Base-by-base conservation (phyloP, 2,797 vertebrate genomes). In the Simalia tracyae region DNA sequence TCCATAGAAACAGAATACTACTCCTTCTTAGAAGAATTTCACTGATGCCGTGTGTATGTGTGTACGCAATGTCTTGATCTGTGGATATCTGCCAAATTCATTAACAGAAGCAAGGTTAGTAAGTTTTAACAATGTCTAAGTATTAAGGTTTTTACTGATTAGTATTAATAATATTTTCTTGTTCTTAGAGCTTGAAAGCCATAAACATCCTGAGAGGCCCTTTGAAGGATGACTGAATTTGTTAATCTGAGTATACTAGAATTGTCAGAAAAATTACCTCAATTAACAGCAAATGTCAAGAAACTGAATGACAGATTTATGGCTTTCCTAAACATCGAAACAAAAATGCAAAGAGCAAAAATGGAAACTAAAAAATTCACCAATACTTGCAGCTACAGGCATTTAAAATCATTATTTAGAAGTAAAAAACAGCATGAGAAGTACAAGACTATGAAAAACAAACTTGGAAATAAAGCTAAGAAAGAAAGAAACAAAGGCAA, bases 301-400 rank as follows among this genome's bases (percentile, higher is more conserved):
- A 91, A 87, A 87, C 50, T 91, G 90, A 91, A 86, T 66, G n/a
- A 56, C 81, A 91, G 85, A 60, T 72, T 59, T n/a, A 72, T 72
- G 9, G 36, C 56, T 91, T 87, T 87, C 54, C 24, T 91, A 72
- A 87, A 91, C 56, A 87, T 60, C 28, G 72, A 22, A 42, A 72
- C 57, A 76, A 68, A 91, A 87, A 91, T 87, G 54, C 85, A 87
- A 86, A 91, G n/a, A 64, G 22, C 81, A 90, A 91, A 91, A 15
- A 57, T 10, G 26, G 36, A 59, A 57, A 87, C 31, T 59, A 59
- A 42, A 76, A 76, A 22, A 68, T 50, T 60, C 17, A 42, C 57
- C 36, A 46, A 15, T 87, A 87, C 24, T 60, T 66, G 57, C 10
- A 72, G 5, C 36, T 87, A 59, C 14, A 22, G n/a, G 54, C 36